Evolutionary conservation across 2,888 invertebrate genomes (phyloP), one percentile per base, ranked within the genome.

Genomic region (Calliphora vomitoria): DNA sequence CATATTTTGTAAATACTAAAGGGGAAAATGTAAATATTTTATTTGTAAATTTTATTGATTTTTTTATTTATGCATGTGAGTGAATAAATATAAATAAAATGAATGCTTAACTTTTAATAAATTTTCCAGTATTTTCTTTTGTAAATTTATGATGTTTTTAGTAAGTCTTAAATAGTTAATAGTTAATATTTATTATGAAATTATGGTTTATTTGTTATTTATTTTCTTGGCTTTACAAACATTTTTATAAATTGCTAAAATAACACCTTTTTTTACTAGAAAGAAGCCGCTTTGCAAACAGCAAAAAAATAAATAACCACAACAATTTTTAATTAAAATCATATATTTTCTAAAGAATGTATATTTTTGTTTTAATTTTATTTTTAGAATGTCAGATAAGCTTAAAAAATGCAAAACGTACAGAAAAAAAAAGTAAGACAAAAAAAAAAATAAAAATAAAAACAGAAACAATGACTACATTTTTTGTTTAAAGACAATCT

Each of bases 371-470:
- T 75, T 72, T 82, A 47, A 50, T 75, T 68, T 81, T 72, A 81
- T 72, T 74, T 83, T 76, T 76, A 62, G 62, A 69, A 71, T 53
- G 53, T 41, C 75, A 82, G 62, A 66, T 74, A 82, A 82, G 74
- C 74, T 74, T 74, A 62, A 81, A 41, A 47, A 68, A 68, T 68
- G 66, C 74, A 74, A 74, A 64, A 74, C 13, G 31, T 41, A 35
- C 10, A 38, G 44, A 44, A 44, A 44, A 44, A 58, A 69, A 25
- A 25, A 25, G n/a, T 25, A 25, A 25, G 25, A 25, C 25, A 25
- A 25, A 25, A 25, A 25, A n/a, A n/a, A n/a, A n/a, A n/a, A n/a
- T n/a, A n/a, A n/a, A 68, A 55, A 38, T 25, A 20, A 8, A 53
- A 62, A 60, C 55, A 31, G 15, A 18, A 35, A 66, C n/a, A 50